phyloP scores from a whole-genome alignment of 2,113 vertebrate species.

The Forbesichthys papilliferus region DNA sequence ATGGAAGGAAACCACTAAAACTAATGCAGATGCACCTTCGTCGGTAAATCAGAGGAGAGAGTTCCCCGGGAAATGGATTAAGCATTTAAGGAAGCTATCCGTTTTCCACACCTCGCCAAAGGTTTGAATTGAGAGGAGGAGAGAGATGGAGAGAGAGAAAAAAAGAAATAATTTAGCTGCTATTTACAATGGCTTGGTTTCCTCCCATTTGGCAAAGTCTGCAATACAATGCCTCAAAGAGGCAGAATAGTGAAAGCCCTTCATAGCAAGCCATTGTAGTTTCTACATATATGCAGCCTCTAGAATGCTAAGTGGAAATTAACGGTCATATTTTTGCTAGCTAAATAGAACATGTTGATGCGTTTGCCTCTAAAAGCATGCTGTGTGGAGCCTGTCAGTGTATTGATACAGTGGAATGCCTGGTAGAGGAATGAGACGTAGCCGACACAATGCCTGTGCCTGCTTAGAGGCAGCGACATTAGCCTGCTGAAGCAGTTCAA shows the following conservation, averaged over 20 bases:
- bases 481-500: constrained; percentile 69
- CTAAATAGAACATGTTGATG: constrained; percentile 72
- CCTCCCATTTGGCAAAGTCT: constrained; percentile 55
- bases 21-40: constrained; percentile 65
- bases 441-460: constrained; percentile 78
- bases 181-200: constrained; percentile 74
- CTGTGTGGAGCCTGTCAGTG: constrained; percentile 74
- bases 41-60: constrained; percentile 64
- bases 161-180: constrained; percentile 81
- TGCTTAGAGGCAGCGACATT: constrained; percentile 75
- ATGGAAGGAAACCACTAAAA: constrained; percentile 57
- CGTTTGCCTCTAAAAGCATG: constrained; percentile 77
- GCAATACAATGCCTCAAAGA: constrained; percentile 65
- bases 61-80: constrained; percentile 68
- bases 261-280: constrained; percentile 68
- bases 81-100: constrained; percentile 65
- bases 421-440: constrained; percentile 72
- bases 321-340: constrained; percentile 77
- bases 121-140: constrained; percentile 64
- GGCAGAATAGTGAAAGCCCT: constrained; percentile 54
- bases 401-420: constrained; percentile 75
- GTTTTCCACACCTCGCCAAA: constrained; percentile 58
- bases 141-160: neutral
- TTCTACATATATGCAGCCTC: constrained; percentile 55
- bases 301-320: constrained; percentile 65